Conservation (phyloP, 2,113 vertebrate genomes). For the Aspiorhynchus laticeps region DNA sequence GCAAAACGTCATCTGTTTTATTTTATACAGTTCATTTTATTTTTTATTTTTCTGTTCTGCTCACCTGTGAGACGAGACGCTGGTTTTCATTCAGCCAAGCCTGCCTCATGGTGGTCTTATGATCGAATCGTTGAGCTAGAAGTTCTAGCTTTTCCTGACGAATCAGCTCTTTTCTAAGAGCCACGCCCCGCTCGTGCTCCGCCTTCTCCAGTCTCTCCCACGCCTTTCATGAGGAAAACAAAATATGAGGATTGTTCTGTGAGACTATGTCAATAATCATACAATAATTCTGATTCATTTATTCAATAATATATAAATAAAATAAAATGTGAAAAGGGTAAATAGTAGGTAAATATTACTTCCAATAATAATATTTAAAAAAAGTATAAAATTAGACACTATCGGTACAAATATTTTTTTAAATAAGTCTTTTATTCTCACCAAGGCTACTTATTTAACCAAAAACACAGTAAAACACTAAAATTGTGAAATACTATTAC, state of each 20-base stretch:
- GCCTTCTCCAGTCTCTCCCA: constrained; percentile 93
- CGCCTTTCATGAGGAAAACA: constrained; percentile 72
- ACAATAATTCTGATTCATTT: not conserved
- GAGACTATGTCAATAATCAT: not conserved
- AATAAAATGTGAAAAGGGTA: not conserved
- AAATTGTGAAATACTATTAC: too few species aligned
- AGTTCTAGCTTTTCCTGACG: constrained; percentile 94
- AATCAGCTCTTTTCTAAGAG: constrained; percentile 89
- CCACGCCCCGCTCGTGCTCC: constrained; percentile 90
- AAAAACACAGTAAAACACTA: not conserved
- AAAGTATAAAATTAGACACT: not conserved
- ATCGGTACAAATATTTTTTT: not conserved
- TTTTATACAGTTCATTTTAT: not conserved
- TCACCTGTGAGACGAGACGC: constrained; percentile 91
- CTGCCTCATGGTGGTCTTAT: constrained; percentile 93
- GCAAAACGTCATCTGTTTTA: not conserved
- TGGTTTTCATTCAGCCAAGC: constrained; percentile 97
- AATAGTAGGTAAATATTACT: too few species aligned
- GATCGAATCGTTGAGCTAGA: constrained; percentile 93
- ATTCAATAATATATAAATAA: not conserved
- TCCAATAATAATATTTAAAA: not conserved
- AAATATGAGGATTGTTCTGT: not conserved
- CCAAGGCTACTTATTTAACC: not conserved
- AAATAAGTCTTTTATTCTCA: not conserved
- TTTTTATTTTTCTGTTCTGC: not conserved